phyloP scores from a whole-genome alignment of 2,113 vertebrate genomes.

The Halcyon senegalensis region DNA sequence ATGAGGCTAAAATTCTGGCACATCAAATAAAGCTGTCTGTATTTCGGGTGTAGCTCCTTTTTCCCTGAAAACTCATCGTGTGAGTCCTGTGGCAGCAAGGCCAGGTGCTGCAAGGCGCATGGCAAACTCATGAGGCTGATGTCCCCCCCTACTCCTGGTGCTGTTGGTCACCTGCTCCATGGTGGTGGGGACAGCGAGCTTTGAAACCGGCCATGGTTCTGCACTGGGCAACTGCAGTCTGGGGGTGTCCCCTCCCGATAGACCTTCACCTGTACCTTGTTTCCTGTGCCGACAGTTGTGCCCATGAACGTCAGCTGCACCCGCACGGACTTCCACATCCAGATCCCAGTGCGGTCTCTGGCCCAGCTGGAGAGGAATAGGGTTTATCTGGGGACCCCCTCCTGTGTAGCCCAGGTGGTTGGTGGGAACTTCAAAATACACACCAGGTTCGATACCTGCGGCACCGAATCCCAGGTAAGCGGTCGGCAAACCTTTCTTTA shows the following conservation, averaged over 20 bases:
- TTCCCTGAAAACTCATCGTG: neutral
- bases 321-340: conserved; percentile 93
- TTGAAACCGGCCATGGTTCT: neutral
- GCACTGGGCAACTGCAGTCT: neutral
- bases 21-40: neutral
- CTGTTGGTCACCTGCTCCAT: accelerated
- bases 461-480: conserved; percentile 88
- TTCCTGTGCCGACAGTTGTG: conserved; percentile 79
- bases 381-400: conserved; percentile 89
- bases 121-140: accelerated
- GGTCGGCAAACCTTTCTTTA: neutral
- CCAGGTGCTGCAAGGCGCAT: neutral
- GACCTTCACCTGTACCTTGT: accelerated
- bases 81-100: neutral
- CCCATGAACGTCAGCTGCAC: conserved; percentile 95
- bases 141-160: neutral
- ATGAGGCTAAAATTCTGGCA: neutral
- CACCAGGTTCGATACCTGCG: conserved; percentile 91
- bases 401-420: conserved; percentile 85
- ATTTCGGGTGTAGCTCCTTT: neutral
- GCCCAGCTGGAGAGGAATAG: conserved; percentile 86
- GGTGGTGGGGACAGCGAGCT: neutral
- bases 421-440: conserved; percentile 88
- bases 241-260: neutral
- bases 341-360: conserved; percentile 84